Base-by-base conservation (phyloP, 2,888 invertebrate genomes). In the Apamea anceps region DNA sequence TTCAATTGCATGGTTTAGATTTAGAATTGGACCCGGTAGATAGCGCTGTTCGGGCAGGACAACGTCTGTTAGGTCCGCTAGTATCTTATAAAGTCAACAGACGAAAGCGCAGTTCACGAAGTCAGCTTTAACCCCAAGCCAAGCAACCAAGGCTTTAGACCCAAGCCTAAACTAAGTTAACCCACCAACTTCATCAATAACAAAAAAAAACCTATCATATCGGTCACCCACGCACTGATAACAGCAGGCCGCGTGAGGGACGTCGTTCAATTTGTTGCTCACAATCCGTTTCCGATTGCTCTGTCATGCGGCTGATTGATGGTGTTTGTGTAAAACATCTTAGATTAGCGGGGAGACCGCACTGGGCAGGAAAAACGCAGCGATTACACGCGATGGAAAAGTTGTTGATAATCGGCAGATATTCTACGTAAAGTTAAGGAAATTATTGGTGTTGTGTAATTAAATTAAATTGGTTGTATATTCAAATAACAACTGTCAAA, bases 281-380 rank as follows among this genome's bases (percentile, higher is more conserved):
- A 85, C 91, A 92, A 93, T 93, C 91, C 90, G 91, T 89, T 90
- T 89, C 85, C 92, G 91, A 94, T 94, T 93, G 93, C 87, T 86
- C 90, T 93, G 94, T 94, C 94, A 91, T 91, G 84, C 67, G 78
- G 57, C 66, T 94, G 94, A 94, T 93, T 88, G 94, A 94, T 94
- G 91, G 88, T 92, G 92, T 94, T 93, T 92, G 90, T 91, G 89
- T 88, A 89, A 86, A 90, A 90, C 88, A 90, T 87, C 91, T 91
- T 81, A 72, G 81, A 86, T 86, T 83, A 88, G 84, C 79, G 75
- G 60, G 45, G 45, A 12, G 0, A 12, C 72, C 89, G 87, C 88
- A 93, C 90, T 91, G 73, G 51, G 74, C 0, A 0, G 2, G 3
- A 63, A 21, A 81, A 78, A 72, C 73, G 85, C 60, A 3, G 18